Conservation (phyloP, 2,113 vertebrate genomes). For the Pelmatolapia mariae region DNA sequence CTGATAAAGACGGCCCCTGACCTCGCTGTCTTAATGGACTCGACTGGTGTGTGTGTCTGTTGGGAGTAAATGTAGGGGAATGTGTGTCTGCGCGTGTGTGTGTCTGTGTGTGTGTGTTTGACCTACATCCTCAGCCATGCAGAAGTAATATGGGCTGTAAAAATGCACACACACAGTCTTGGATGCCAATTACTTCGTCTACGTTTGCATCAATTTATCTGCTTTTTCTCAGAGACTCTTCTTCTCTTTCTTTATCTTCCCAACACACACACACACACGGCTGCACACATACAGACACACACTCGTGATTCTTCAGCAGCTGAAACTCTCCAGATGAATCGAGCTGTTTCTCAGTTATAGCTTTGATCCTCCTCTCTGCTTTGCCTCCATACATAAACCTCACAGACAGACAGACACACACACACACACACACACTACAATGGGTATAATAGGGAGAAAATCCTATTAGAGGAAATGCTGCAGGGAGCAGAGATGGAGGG, state of each 20-base stretch:
- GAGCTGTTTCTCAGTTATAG: not conserved
- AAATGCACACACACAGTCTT: not conserved
- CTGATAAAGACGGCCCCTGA: not conserved
- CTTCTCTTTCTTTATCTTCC: not conserved
- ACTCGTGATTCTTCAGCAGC: not conserved
- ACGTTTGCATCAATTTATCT: not conserved
- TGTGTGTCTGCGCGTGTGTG: accelerated
- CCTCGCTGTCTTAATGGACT: not conserved
- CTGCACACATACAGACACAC: not conserved
- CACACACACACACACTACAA: accelerated
- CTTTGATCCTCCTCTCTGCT: not conserved
- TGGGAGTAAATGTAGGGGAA: not conserved
- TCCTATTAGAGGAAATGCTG: not conserved
- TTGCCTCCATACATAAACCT: not conserved
- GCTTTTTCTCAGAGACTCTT: not conserved
- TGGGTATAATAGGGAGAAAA: not conserved
- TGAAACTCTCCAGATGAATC: not conserved
- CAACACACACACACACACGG: not conserved
- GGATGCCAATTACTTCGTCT: not conserved
- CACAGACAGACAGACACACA: not conserved
- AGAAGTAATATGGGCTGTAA: slow-evolving; percentile 52
- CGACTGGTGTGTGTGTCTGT: not conserved
- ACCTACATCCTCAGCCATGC: slow-evolving; percentile 66
- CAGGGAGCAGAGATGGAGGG: not conserved
- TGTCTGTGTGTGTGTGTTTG: not conserved